Evolutionary conservation across 2,797 vertebrate species (phyloP), one percentile per base, ranked within the genome.

Genomic region (Chloroceryle inda): DNA sequence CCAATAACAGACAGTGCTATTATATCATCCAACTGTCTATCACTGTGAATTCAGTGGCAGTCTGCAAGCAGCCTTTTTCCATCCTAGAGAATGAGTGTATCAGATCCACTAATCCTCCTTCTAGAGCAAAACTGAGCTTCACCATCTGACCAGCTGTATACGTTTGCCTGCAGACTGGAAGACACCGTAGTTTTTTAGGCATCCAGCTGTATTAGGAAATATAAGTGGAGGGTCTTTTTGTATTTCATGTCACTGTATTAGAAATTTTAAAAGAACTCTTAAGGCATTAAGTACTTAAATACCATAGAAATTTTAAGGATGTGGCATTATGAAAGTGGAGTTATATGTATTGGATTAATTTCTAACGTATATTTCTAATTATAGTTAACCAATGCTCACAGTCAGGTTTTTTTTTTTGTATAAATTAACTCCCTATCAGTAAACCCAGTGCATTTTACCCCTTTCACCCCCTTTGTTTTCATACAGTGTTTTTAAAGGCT

Each of bases 21-120:
- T 75, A 0, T 38, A 38, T 69, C 69, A 62, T 45, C 35, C 29
- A 59, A 0, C 31, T 78, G 79, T 75, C 68, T 35, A 29, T 72
- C 75, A 18, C 49, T 80, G 59, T 2, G 9, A 50, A 82, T 80
- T 71, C 73, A 81, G 68, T 45, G 75, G 19, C 19, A 15, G 63
- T 67, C 13, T 88, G 31, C 73, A 76, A 75, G 74, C 71, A 93
- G 68, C 56, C 74, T 93, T 93, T 87, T 92, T 52, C 11, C 29
- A 68, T 76, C 27, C 23, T 67, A 27, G 71, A 80, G 55, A 61
- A 89, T n/a, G 24, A 88, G n/a, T 84, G 90, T 82, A 79, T 89
- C 63, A 67, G 40, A 79, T 74, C 55, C 14, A 29, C 93, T 91
- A 76, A 90, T 95, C 45, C 22, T 84, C 10, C 31, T 31, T 49